Evolutionary conservation across 2,797 vertebrate species (phyloP), one percentile per base, ranked within the genome.

Genomic region (Hirundo rustica): DNA sequence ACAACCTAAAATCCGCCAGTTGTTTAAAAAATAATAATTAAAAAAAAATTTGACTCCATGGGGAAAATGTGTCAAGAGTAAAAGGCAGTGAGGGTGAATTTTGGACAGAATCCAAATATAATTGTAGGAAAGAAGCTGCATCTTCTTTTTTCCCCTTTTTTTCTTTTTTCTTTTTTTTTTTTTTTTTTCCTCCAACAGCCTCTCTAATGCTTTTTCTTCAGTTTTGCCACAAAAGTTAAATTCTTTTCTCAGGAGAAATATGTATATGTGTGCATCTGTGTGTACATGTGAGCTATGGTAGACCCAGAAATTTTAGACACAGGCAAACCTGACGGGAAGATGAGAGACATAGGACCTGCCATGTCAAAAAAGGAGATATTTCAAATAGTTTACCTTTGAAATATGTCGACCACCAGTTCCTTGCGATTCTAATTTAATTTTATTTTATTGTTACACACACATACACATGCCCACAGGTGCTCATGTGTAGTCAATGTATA

Each of bases 11-110:
- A 93, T 90, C 94, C 96, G 74, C 65, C 87, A 92, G 94, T 96
- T 97, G 93, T 83, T 97, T 95, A 93, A 98, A 96, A 96, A 93
- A 92, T 54, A 89, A 80, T 34, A 78, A 87, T 4, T 76, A 95
- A 93, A 93, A 93, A 93, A 38, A 93, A 71, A 75, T 38, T 86
- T 78, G 8, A 57, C 40, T 97, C 97, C 81, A 0, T 54, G 57
- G 97, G 97, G 97, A 97, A 95, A 95, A 87, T 60, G 68, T 97
- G 97, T 97, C 97, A 97, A 95, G 95, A 97, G 95, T 91, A 96
- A 96, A 96, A 95, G 71, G 55, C 71, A 74, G 83, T 64, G 81
- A 95, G 55, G 85, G 51, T 87, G 89, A 96, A 90, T 97, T 97
- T 96, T 98, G 97, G 97, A 96, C 77, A 84, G 71, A 96, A 80